Percentiles rank a stretch among this genome's conserved stretches.
Conservation (phyloP, 2,888 invertebrate genomes). For the Synergus laeviventris region DNA sequence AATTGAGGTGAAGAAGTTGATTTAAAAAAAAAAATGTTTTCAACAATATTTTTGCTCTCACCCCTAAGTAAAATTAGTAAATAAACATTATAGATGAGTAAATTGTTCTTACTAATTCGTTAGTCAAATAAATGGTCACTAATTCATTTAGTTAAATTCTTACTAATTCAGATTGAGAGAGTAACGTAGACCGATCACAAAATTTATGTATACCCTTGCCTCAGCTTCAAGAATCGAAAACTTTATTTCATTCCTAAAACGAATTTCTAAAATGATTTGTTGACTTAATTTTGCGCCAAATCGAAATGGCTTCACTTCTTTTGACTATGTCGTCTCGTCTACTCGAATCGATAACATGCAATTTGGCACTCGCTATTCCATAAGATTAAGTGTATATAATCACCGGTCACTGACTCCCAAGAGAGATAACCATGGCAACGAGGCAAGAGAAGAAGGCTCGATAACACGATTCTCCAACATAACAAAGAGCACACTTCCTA, state of each 20-base stretch:
- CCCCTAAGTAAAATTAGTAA: no score
- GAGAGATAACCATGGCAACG: conserved; percentile 39
- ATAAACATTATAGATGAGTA: no score
- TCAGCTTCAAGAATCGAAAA: not conserved
- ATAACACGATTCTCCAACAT: conserved; percentile 32
- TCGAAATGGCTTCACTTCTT: not conserved
- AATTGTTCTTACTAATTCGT: no score
- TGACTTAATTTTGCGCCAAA: not conserved
- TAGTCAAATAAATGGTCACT: no score
- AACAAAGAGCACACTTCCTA: conserved; percentile 40
- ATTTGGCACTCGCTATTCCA: conserved; percentile 29
- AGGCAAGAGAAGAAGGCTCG: conserved; percentile 32
- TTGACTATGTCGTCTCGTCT: not conserved
- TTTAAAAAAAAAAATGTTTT: no score
- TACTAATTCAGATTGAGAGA: no score
- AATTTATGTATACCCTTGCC: not conserved
- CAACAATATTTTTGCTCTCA: no score
- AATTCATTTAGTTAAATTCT: no score
- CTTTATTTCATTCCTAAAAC: conserved; percentile 21
- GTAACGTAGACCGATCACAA: not conserved
- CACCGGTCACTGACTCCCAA: conserved; percentile 35
- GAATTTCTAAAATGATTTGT: not conserved
- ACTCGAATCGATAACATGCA: conserved; percentile 12
- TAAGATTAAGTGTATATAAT: conserved; percentile 36
- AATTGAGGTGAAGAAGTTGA: not conserved